Percentiles rank a stretch among this genome's conserved stretches.
These are phyloP conservation scores for Anthrax anthrax DNA, from an alignment of 2,888 invertebrate genomes.

Conservation along the genomic window DNA sequence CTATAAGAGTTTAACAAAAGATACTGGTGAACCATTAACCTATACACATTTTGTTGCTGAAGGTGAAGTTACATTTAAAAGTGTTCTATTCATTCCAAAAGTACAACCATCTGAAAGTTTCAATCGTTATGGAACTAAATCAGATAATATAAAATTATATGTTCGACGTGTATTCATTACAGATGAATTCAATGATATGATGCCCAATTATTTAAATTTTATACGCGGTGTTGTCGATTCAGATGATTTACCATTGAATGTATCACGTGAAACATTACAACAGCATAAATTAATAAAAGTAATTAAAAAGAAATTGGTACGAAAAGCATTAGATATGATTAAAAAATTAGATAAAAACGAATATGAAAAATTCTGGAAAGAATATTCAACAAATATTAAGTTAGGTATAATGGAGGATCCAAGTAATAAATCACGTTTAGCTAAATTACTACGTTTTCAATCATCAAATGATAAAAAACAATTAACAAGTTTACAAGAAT, in stretches of 20 bases:
- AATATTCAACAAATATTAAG: constrained; percentile 95
- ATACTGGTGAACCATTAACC: constrained; percentile 65
- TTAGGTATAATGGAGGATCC: constrained; percentile 97
- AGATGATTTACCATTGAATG: constrained; percentile 96
- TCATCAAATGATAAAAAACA: constrained; percentile 50
- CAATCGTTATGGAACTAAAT: constrained; percentile 87
- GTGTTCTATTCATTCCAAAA: constrained; percentile 85
- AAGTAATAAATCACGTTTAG: constrained; percentile 85
- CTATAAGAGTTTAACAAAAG: constrained; percentile 90
- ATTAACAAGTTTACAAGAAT: constrained; percentile 68
- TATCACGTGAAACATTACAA: constrained; percentile 93
- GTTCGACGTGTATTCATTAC: constrained; percentile 98
- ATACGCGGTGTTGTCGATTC: constrained; percentile 96
- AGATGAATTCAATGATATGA: constrained; percentile 98
- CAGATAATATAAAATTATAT: constrained; percentile 91
- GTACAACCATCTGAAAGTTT: constrained; percentile 86
- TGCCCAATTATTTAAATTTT: constrained; percentile 94
- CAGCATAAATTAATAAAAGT: constrained; percentile 98
- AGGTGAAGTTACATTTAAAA: constrained; percentile 98
- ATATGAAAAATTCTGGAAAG: constrained; percentile 94
- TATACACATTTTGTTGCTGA: constrained; percentile 91
- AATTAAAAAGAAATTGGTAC: constrained; percentile 95
- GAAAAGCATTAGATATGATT: constrained; percentile 95
- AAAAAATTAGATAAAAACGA: constrained; percentile 86
- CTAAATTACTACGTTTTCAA: constrained; percentile 84